Base-by-base conservation (phyloP, 2,113 vertebrate species). In the Pleuronectes platessa region DNA sequence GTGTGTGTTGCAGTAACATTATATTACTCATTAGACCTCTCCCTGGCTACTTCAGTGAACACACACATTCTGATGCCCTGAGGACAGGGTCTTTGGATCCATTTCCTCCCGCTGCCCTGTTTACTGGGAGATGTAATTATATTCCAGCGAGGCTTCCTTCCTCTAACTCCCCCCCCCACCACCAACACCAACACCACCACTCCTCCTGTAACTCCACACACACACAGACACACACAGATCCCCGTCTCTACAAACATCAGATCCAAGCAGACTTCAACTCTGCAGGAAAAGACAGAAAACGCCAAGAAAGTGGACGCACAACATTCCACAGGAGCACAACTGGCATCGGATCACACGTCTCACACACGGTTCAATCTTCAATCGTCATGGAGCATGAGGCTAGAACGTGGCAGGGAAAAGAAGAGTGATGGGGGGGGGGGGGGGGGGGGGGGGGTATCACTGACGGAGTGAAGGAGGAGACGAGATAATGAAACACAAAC, bases 141-240 rank as follows among this genome's bases (percentile, higher is more conserved):
- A 90, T 86, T 92, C 85, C 86, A 92, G 61, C 76, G 79, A 77
- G 66, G 59, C 87, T 91, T 93, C 92, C 92, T 93, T 94, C 93
- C 91, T 89, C 61, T 82, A 75, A 81, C 13, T 23, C 72, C 49
- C 61, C 69, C 65, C 18, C 18, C 42, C 67, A n/a, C n/a, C 51
- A 13, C 20, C 3, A 56, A 49, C 5, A 3, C 9, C 24, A 2
- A 1, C 56, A 11, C 58, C 58, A n/a, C 20, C 67, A 56, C 79
- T 54, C 73, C 61, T 69, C 76, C 61, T 66, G 40, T 73, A 72
- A 82, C 53, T 45, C 26, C 49, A 72, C 82, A 77, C 76, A 76
- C 82, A 9, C 6, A 77, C 76, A 66, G 61, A 65, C 69, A 67
- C 42, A 56, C 70, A 61, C 49, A 78, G 10, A 42, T 13, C 11